These are phyloP conservation scores for Neoaliturus tenellus DNA, from an alignment of 2,888 invertebrate species.

Conservation along the genomic window DNA sequence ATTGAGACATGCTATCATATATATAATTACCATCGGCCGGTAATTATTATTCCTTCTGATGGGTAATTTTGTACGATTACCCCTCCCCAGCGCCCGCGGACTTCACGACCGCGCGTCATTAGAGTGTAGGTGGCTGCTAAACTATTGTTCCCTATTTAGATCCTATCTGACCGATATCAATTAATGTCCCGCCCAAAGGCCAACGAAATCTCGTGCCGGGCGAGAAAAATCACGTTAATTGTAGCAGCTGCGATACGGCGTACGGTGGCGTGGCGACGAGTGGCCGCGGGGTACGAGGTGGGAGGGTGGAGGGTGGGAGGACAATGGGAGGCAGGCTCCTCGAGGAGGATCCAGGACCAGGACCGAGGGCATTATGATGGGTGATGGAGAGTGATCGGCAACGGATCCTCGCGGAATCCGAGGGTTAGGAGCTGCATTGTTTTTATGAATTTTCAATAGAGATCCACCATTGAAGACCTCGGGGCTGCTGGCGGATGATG, in stretches of 20 bases:
- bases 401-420: background rate
- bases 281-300: background rate
- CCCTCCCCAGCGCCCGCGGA: constrained; percentile 48
- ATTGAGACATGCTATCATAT: constrained; percentile 60
- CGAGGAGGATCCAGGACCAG: background rate
- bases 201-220: constrained; percentile 35
- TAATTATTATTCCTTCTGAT: constrained; percentile 61
- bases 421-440: background rate
- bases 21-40: constrained; percentile 59
- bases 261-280: background rate
- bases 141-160: constrained; percentile 56
- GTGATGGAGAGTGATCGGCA: background rate
- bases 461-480: no score
- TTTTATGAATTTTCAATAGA: no score
- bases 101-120: constrained; percentile 56
- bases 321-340: background rate
- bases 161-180: constrained; percentile 54
- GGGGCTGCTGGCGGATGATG: no score
- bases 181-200: constrained; percentile 53
- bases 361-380: background rate
- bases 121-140: constrained; percentile 57
- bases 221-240: constrained; percentile 52
- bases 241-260: constrained; percentile 2
- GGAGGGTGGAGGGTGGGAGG: background rate
- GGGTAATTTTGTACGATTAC: constrained; percentile 61